These are phyloP conservation scores for Platynereis dumerilii DNA, from an alignment of 2,888 invertebrate genomes.

Conservation along the genomic window DNA sequence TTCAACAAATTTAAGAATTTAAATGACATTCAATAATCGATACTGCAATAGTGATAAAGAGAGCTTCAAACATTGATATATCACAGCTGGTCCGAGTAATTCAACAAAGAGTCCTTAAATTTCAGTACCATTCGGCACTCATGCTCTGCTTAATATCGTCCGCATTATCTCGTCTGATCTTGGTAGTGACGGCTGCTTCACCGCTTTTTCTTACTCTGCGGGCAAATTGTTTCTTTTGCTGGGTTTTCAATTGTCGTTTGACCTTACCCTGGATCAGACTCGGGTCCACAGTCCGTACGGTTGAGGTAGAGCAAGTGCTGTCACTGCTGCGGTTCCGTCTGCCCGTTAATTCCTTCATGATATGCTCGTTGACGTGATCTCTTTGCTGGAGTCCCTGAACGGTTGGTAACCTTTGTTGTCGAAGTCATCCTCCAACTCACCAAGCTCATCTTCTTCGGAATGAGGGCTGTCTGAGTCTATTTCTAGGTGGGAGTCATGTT, in stretches of 20 bases:
- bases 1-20: no score
- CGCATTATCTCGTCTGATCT: conserved; percentile 80
- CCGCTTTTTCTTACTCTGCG: conserved; percentile 67
- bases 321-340: conserved; percentile 31
- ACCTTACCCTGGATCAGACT: conserved; percentile 79
- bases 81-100: no score
- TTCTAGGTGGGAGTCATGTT: no score
- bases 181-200: conserved; percentile 84
- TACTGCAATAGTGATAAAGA: no score
- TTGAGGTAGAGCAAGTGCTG: conserved; percentile 64
- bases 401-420: conserved; percentile 50
- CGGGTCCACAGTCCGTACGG: conserved; percentile 76
- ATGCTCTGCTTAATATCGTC: conserved; percentile 71
- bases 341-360: conserved; percentile 16
- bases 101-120: no score
- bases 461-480: no score
- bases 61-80: no score
- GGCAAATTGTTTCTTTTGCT: conserved; percentile 69
- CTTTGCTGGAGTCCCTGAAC: conserved; percentile 51
- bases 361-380: conserved; percentile 45
- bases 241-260: conserved; percentile 72
- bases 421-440: conserved; percentile 27
- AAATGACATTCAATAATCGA: no score
- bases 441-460: conserved; percentile 37
- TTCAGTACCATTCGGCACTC: conserved; percentile 45